A percentile compares a stretch with the other conserved stretches of the same genome.
phyloP scores from a whole-genome alignment of 2,797 vertebrate species.

The Sparidentex hasta region DNA sequence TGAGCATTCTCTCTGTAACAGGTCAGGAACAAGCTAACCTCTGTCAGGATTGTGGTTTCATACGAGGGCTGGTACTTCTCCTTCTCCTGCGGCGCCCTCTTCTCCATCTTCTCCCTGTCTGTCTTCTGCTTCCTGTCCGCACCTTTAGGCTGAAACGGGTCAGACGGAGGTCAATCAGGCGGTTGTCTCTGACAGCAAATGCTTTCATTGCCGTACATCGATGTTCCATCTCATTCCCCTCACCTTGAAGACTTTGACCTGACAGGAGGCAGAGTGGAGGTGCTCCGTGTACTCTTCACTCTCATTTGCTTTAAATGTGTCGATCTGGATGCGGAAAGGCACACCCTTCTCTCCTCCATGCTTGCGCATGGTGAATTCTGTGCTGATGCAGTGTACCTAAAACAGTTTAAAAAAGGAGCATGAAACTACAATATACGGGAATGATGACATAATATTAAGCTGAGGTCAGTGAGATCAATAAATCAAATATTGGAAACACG shows the following conservation, averaged over 20 bases:
- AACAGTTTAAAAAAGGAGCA: background rate
- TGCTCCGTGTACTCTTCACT: slow-evolving; percentile 94
- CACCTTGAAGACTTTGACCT: slow-evolving; percentile 99
- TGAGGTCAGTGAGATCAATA: slow-evolving; percentile 2
- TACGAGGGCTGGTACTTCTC: slow-evolving; percentile 89
- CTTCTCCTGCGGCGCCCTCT: slow-evolving; percentile 88
- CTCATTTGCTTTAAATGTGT: slow-evolving; percentile 96
- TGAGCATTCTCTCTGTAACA: background rate
- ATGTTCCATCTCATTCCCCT: slow-evolving; percentile 24
- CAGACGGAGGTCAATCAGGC: slow-evolving; percentile 2
- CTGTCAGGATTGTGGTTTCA: slow-evolving; percentile 87
- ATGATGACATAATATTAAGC: background rate
- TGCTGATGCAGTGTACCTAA: slow-evolving; percentile 98
- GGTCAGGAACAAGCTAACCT: slow-evolving; percentile 73
- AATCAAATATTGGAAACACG: slow-evolving; percentile 5
- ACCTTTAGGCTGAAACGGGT: slow-evolving; percentile 87
- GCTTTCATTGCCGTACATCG: background rate
- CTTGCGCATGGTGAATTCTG: slow-evolving; percentile 97
- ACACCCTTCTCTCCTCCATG: slow-evolving; percentile 97
- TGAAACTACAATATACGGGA: background rate
- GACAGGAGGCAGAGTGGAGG: slow-evolving; percentile 97
- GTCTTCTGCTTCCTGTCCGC: slow-evolving; percentile 92
- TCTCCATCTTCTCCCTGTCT: slow-evolving; percentile 90
- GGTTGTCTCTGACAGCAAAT: background rate
- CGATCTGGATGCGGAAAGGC: slow-evolving; percentile 95